phyloP scores from a whole-genome alignment of 2,888 invertebrate species.

The Gastrophysa polygoni region DNA sequence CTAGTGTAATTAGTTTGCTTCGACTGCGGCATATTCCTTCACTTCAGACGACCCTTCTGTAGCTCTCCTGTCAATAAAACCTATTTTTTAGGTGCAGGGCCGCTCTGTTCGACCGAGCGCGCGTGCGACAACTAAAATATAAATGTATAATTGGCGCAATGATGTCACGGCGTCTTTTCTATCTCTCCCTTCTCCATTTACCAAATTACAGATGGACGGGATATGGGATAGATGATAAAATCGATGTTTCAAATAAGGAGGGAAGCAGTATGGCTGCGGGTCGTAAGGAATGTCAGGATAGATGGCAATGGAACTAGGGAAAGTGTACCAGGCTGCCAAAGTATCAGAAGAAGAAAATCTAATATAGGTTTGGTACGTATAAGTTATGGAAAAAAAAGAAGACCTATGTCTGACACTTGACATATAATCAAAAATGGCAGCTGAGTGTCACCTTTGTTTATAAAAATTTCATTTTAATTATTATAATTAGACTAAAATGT shows the following conservation, averaged over 20 bases:
- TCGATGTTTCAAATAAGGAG: background rate
- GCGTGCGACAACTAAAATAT: background rate
- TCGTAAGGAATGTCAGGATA: too few relatives aligned
- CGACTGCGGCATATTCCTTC: constrained; percentile 19
- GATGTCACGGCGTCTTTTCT: background rate
- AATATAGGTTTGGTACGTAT: too few relatives aligned
- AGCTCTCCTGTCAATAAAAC: background rate
- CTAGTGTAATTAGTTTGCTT: constrained; percentile 31
- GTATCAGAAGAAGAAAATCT: too few relatives aligned
- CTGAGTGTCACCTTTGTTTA: constrained; percentile 18
- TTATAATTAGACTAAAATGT: constrained; percentile 13
- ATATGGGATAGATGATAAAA: background rate
- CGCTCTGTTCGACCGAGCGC: background rate
- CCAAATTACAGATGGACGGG: too few relatives aligned
- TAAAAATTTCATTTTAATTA: background rate
- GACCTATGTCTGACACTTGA: background rate
- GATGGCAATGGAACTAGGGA: too few relatives aligned
- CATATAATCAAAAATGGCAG: constrained; percentile 24
- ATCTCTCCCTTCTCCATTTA: background rate
- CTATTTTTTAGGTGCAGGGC: too few relatives aligned
- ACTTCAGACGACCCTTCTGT: background rate
- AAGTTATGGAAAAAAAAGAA: background rate
- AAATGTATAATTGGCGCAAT: background rate
- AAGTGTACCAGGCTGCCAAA: too few relatives aligned
- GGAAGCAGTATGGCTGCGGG: background rate